These are phyloP conservation scores for Cyanoderma ruficeps DNA, from an alignment of 2,113 vertebrate species.

Conservation along the genomic window DNA sequence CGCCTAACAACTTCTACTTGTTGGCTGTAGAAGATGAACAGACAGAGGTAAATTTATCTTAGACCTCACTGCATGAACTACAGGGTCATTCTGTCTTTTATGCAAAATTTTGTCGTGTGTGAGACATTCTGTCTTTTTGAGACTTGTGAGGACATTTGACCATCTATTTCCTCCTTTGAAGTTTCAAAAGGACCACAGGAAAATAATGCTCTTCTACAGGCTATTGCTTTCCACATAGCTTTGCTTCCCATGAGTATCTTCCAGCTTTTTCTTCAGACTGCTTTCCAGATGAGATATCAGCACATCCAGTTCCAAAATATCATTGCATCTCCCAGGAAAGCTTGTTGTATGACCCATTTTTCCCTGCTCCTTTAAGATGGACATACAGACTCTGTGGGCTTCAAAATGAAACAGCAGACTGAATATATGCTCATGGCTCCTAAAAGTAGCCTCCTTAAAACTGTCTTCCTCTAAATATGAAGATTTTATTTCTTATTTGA, in stretches of 20 bases:
- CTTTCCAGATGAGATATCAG: neutral
- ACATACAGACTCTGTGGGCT: neutral
- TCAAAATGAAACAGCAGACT: neutral
- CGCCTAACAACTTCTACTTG: neutral
- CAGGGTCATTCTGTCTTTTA: neutral
- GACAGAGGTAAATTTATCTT: neutral
- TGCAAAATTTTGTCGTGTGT: neutral
- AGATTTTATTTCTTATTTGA: neutral
- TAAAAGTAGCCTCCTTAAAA: neutral
- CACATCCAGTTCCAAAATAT: neutral
- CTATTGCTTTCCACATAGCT: neutral
- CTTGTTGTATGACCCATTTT: neutral
- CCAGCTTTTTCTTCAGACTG: neutral
- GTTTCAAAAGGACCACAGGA: neutral
- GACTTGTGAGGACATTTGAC: neutral
- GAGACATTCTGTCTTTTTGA: neutral
- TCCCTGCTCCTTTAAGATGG: neutral
- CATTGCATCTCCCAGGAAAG: neutral
- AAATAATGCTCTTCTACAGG: neutral
- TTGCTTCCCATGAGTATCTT: neutral
- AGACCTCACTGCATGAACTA: neutral
- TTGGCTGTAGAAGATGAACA: neutral
- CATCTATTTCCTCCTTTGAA: neutral
- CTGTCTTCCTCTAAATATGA: neutral
- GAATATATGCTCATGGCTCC: neutral